These are phyloP conservation scores for Sebastes oblongus DNA, from an alignment of 2,797 vertebrate species.

Conservation along the genomic window DNA sequence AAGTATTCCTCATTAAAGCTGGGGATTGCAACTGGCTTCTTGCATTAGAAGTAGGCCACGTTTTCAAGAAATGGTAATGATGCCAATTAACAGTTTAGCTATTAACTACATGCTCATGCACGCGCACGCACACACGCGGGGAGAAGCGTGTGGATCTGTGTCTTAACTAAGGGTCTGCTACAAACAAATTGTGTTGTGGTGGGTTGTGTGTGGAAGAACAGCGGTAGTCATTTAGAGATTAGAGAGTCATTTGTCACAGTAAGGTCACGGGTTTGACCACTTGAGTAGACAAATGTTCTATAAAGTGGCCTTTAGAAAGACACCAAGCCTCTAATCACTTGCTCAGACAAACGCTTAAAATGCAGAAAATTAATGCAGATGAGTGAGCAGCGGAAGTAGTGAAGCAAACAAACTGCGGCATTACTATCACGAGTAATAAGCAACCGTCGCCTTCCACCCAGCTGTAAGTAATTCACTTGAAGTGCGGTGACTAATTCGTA, in stretches of 20 bases:
- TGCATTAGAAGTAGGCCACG: constrained; percentile 16
- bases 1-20: constrained; percentile 27
- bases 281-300: constrained; percentile 22
- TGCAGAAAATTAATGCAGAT: constrained; percentile 34
- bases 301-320: constrained; percentile 28
- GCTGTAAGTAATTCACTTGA: constrained; percentile 59
- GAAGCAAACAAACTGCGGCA: constrained; percentile 40
- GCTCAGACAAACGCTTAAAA: constrained; percentile 34
- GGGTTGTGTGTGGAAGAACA: background rate
- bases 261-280: constrained; percentile 39
- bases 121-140: too few relatives aligned
- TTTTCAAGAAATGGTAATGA: constrained; percentile 41
- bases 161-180: background rate
- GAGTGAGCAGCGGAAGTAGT: constrained; percentile 11
- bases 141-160: background rate
- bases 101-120: constrained; percentile 23
- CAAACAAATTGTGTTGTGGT: constrained; percentile 15
- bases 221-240: constrained; percentile 4
- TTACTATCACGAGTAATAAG: constrained; percentile 57
- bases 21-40: constrained; percentile 7
- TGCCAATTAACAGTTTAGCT: constrained; percentile 39
- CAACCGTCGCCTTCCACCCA: constrained; percentile 31
- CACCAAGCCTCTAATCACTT: constrained; percentile 24
- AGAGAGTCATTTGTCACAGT: constrained; percentile 43
- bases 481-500: constrained; percentile 59